Conservation (phyloP, 2,888 invertebrate genomes). For the Plusia festucae region DNA sequence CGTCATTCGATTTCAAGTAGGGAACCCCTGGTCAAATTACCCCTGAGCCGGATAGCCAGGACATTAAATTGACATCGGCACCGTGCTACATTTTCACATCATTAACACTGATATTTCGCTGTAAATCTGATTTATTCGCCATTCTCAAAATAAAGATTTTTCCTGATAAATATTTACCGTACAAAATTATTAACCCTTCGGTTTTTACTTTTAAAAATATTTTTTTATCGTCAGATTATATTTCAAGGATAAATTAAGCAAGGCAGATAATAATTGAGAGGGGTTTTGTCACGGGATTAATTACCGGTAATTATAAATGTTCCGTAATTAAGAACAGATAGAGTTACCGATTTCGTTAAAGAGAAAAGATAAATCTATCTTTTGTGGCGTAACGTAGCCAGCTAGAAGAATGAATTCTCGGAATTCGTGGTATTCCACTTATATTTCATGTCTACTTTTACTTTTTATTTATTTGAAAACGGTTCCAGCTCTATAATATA, state of each 20-base stretch:
- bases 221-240: slow-evolving; percentile 17
- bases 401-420: background rate
- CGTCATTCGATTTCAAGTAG: no score
- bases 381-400: background rate
- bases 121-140: background rate
- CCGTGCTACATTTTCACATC: no score
- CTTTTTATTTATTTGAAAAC: background rate
- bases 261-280: slow-evolving; percentile 32
- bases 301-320: slow-evolving; percentile 34
- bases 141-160: background rate
- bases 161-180: background rate
- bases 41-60: no score
- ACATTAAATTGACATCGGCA: no score
- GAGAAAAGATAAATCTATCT: background rate
- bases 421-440: background rate
- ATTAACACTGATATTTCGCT: background rate
- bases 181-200: background rate
- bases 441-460: no score
- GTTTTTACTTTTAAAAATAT: slow-evolving; percentile 1
- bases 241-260: slow-evolving; percentile 30
- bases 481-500: no score
- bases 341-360: slow-evolving; percentile 23
- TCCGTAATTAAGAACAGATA: slow-evolving; percentile 29
- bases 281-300: slow-evolving; percentile 28
- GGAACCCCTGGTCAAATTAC: no score